Base-by-base conservation (phyloP, 64 coral and sea anemone genomes). In the Stylophora pistillata region DNA sequence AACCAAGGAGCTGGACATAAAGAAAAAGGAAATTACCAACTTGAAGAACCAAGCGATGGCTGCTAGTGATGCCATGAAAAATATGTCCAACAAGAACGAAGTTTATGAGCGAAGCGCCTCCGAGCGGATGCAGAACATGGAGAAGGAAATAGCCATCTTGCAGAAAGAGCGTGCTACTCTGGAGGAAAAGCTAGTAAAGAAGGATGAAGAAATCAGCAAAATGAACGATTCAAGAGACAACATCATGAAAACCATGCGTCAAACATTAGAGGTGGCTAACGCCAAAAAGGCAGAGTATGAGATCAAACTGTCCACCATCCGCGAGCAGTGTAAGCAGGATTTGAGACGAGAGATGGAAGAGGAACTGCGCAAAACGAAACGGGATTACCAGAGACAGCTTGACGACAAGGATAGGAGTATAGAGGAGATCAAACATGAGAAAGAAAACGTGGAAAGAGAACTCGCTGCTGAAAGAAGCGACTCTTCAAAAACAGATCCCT, bases 241-340 rank as follows among this genome's bases (percentile, higher is more conserved):
- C n/a, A 91, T 74, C 0, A 60, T 91, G 71, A 91, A 91, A 57
- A 74, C 80, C 1, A 91, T 91, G 89, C 69, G 81, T 9, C 69
- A 91, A 78, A 81, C 89, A 5, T 53, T 91, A 18, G 69, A 78
- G 20, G 80, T 91, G 21, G 89, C 89, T 30, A 70, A 73, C 11
- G 72, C 89, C 21, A 85, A 91, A 13, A 91, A 91, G 15, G 82
- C 76, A 18, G 89, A 91, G 16, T 91, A 85, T 41, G 79, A 91
- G 25, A 30, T 58, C 0, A 90, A 90, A 71, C 60, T 90, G 7
- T 20, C 77, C 26, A 72, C 63, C 55, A 29, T 90, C 18, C 56
- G 78, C 4, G 53, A 90, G 31, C 59, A 89, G 15, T 89, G 74
- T 70, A 60, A 59, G 4, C 32, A 30, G 12, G 87, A 65, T 20